Evolutionary conservation across 92 coral and sea anemone genomes (phyloP).

Genomic region (Parazoanthus darwini): DNA sequence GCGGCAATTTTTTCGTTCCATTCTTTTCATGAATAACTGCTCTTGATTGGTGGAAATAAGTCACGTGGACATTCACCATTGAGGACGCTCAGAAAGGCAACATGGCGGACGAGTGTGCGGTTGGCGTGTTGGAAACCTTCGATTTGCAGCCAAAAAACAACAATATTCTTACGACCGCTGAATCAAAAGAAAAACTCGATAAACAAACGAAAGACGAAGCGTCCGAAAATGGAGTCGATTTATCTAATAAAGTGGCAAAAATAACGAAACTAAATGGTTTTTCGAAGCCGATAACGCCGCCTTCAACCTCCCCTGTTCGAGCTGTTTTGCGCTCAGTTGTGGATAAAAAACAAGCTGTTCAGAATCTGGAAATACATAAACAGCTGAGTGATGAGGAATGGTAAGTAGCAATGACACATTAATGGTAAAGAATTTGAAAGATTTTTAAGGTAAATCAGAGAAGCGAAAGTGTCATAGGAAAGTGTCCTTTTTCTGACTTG

Average conservation of each 20-base stretch:
- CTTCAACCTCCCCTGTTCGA: constrained; percentile 35
- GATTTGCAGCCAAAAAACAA: constrained; percentile 30
- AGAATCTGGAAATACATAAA: constrained; percentile 29
- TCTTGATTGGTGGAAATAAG: constrained; percentile 31
- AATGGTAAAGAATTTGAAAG: background rate
- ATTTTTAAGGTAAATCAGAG: background rate
- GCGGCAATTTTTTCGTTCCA: constrained; percentile 15
- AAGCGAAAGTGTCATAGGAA: background rate
- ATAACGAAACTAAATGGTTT: constrained; percentile 51
- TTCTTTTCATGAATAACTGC: background rate
- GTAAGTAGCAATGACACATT: constrained; percentile 37
- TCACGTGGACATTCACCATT: constrained; percentile 47
- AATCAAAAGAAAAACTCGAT: constrained; percentile 31
- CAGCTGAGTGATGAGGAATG: constrained; percentile 27
- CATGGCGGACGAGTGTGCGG: constrained; percentile 57
- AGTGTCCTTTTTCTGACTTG: background rate
- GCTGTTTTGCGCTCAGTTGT: constrained; percentile 63
- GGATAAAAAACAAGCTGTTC: constrained; percentile 56
- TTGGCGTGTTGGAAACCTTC: constrained; percentile 17
- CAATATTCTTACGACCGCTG: constrained; percentile 22
- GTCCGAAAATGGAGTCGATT: background rate
- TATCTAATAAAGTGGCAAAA: background rate
- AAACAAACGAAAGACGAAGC: constrained; percentile 11
- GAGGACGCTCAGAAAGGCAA: constrained; percentile 42
- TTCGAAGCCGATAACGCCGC: constrained; percentile 42